phyloP scores from a whole-genome alignment of 2,797 vertebrate genomes.

The Oreochromis mossambicus region DNA sequence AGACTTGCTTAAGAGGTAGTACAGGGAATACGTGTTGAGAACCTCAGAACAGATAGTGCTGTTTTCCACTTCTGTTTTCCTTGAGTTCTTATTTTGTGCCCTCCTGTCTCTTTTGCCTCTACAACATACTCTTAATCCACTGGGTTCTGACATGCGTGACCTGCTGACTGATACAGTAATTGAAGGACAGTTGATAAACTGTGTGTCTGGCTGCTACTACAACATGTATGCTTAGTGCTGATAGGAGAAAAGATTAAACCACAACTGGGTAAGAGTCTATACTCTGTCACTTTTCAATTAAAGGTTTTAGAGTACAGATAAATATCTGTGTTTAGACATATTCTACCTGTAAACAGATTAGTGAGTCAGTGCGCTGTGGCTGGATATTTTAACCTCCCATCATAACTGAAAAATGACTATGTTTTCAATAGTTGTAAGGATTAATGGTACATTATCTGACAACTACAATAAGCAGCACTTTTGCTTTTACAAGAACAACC shows the following conservation, averaged over 20 bases:
- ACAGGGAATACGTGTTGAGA: background rate
- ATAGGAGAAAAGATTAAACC: slow-evolving; percentile 14
- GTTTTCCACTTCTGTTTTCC: background rate
- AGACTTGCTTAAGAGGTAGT: background rate
- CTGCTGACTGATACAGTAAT: slow-evolving; percentile 25
- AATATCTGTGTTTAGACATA: background rate
- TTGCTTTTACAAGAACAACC: background rate
- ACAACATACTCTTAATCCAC: background rate
- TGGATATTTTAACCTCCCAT: background rate
- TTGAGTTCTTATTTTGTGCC: background rate
- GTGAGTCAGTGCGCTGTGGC: background rate
- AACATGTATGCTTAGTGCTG: background rate
- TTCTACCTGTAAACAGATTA: background rate
- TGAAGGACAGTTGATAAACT: slow-evolving; percentile 35
- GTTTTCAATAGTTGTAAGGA: background rate
- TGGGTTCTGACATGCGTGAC: background rate
- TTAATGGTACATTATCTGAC: background rate
- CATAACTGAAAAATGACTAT: background rate
- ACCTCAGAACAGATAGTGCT: slow-evolving; percentile 1
- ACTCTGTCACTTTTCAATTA: slow-evolving; percentile 19
- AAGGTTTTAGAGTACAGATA: slow-evolving; percentile 28
- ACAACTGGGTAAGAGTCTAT: background rate
- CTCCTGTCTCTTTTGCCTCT: background rate
- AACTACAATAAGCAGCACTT: background rate
- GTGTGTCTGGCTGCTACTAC: background rate